Conservation (phyloP, 2,113 vertebrate genomes). For the Saguinus midas region DNA sequence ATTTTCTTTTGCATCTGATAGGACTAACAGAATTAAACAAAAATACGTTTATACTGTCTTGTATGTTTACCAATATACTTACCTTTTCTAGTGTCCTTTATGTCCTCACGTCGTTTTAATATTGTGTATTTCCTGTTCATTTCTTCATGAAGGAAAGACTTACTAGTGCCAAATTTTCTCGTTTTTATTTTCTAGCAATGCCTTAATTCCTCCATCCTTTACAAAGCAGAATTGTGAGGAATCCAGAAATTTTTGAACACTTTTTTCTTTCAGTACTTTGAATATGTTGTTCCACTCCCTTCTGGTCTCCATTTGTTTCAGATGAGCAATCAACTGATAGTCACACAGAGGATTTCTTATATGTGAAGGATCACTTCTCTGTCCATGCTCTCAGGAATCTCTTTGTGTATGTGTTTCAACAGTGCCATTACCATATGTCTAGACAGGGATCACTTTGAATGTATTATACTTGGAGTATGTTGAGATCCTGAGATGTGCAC, state of each 20-base stretch:
- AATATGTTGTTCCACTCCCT: neutral
- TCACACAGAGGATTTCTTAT: neutral
- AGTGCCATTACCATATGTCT: neutral
- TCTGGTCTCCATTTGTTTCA: neutral
- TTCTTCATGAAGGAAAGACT: neutral
- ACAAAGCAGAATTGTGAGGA: neutral
- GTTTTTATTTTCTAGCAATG: neutral
- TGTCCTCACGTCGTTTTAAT: neutral
- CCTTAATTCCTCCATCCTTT: neutral
- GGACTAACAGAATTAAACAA: neutral
- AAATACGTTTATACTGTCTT: neutral
- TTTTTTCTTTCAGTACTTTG: neutral
- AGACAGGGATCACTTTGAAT: neutral
- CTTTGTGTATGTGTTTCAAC: neutral
- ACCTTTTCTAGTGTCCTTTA: neutral
- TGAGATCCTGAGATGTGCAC: neutral
- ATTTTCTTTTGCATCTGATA: neutral
- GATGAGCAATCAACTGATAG: neutral
- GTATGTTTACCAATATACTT: neutral
- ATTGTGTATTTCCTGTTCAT: neutral
- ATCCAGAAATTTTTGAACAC: neutral
- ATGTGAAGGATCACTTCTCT: neutral
- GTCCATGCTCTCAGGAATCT: neutral
- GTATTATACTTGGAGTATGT: neutral
- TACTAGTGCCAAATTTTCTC: neutral